phyloP scores from a whole-genome alignment of 1,140 invertebrate genomes.

The Apis florea region DNA sequence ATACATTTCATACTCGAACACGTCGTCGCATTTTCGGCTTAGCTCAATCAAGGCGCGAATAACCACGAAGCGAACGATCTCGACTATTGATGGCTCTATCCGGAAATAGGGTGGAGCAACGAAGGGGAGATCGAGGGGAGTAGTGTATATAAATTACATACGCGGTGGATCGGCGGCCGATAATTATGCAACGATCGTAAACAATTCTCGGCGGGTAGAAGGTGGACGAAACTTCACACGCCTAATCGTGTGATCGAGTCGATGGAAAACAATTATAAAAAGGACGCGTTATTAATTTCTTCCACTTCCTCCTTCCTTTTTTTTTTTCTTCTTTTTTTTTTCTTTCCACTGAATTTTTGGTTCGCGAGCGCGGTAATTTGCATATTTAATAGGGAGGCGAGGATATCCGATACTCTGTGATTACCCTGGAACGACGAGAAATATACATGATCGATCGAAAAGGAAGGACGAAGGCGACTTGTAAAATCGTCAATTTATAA shows the following conservation, averaged over 20 bases:
- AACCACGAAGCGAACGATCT: constrained; percentile 24
- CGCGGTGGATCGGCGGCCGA: background rate
- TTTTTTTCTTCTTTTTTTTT: no score
- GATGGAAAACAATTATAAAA: background rate
- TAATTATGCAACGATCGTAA: constrained; percentile 4
- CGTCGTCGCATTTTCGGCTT: constrained; percentile 11
- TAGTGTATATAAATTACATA: background rate
- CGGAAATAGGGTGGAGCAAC: background rate
- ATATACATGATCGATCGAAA: no score
- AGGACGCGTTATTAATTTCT: no score
- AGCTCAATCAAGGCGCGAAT: constrained; percentile 44
- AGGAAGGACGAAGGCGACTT: no score
- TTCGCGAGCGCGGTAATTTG: no score
- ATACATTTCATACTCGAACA: constrained; percentile 21
- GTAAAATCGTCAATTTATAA: no score
- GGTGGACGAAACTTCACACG: background rate
- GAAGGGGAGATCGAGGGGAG: constrained; percentile 2
- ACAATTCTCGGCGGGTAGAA: background rate
- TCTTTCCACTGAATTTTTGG: no score
- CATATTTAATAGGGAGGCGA: no score
- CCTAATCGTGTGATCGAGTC: background rate
- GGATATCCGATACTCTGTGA: no score
- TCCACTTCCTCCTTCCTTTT: background rate
- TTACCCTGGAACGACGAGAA: no score
- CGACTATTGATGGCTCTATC: constrained; percentile 49